A percentile compares a stretch with the other conserved stretches of the same genome.
These are phyloP conservation scores for Quadriops clusia DNA, from an alignment of 2,888 invertebrate species.

Conservation along the genomic window DNA sequence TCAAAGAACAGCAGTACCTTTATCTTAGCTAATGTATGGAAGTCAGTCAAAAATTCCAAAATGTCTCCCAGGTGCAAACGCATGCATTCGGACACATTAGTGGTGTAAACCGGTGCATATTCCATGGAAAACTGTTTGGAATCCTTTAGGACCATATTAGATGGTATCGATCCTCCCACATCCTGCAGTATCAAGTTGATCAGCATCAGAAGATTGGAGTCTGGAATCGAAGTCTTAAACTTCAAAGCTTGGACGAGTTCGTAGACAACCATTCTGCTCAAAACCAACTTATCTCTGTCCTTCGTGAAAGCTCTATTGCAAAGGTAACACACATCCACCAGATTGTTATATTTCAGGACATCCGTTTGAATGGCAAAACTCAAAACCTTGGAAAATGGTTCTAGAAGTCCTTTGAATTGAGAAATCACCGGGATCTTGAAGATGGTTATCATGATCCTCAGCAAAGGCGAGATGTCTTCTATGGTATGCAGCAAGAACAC, in stretches of 20 bases:
- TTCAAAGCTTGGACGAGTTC: conserved; percentile 92
- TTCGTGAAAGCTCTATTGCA: conserved; percentile 82
- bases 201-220: conserved; percentile 84
- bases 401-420: conserved; percentile 74
- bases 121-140: conserved; percentile 32
- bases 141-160: conserved; percentile 57
- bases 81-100: conserved; percentile 91
- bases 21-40: conserved; percentile 91
- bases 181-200: conserved; percentile 75
- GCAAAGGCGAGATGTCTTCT: conserved; percentile 56
- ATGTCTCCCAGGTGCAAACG: conserved; percentile 84
- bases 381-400: conserved; percentile 90
- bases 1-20: no score
- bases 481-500: conserved; percentile 56
- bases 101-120: conserved; percentile 48
- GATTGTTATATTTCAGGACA: conserved; percentile 60
- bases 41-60: conserved; percentile 89
- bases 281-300: conserved; percentile 88
- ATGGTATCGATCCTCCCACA: conserved; percentile 76
- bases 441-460: conserved; percentile 66
- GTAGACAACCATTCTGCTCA: conserved; percentile 84
- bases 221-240: conserved; percentile 89
- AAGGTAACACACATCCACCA: conserved; percentile 81
- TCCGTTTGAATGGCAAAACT: conserved; percentile 88
- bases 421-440: conserved; percentile 76